phyloP scores from a whole-genome alignment of 2,888 invertebrate genomes.

The Caprella mutica region DNA sequence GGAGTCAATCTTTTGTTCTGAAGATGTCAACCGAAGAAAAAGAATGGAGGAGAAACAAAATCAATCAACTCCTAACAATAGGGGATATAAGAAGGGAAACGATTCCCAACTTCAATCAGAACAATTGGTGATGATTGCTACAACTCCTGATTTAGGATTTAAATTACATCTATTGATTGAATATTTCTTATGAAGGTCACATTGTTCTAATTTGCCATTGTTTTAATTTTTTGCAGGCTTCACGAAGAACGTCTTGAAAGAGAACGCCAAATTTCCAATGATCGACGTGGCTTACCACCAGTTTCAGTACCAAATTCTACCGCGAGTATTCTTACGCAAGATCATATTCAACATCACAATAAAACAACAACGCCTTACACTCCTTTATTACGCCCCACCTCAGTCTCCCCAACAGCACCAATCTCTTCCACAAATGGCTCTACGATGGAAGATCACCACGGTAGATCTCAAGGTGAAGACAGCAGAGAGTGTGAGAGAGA shows the following conservation, averaged over 20 bases:
- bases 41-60: slow-evolving; percentile 6
- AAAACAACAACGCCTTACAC: no score
- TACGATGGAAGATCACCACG: neutral
- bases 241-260: slow-evolving; percentile 33
- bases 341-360: slow-evolving; percentile 28
- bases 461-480: neutral
- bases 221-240: slow-evolving; percentile 12
- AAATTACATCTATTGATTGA: neutral
- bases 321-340: no score
- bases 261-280: slow-evolving; percentile 24
- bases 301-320: slow-evolving; percentile 7
- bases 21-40: neutral
- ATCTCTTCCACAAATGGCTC: slow-evolving; percentile 4
- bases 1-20: slow-evolving; percentile 5
- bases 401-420: slow-evolving; percentile 79
- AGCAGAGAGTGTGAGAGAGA: neutral
- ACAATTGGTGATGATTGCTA: no score
- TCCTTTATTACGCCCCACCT: slow-evolving; percentile 52
- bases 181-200: neutral
- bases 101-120: no score
- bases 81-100: no score
- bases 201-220: neutral
- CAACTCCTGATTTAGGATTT: neutral
- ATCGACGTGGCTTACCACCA: slow-evolving; percentile 26
- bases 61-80: neutral